Base-by-base conservation (phyloP, 2,888 invertebrate species). In the Chelonus formosanus region DNA sequence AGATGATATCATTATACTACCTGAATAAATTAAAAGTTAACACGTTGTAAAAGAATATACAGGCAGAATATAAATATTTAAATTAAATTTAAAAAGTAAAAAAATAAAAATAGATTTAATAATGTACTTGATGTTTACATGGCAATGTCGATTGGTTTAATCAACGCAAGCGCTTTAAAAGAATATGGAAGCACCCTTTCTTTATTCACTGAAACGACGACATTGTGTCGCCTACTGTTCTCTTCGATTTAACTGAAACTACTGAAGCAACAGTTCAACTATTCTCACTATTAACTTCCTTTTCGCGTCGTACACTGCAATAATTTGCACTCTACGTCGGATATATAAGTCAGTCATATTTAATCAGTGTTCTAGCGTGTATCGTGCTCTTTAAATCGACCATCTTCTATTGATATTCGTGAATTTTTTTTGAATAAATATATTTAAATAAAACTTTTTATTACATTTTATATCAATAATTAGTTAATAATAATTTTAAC, bases 111-210 rank as follows among this genome's bases (percentile, higher is more conserved):
- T 6, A 4, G 32, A 53, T 5, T 3, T 6, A 5, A 53, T 61
- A 53, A 52, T 52, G 61, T 52, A 44, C 10, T 52, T 40, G 32
- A 61, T 31, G 34, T 66, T 54, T 35, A 43, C 50, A 55, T 63
- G 63, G 50, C 34, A 60, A 43, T 56, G 64, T 67, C 64, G 67
- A 67, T 71, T 69, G 69, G 71, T 64, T 67, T 52, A 31, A 52
- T 48, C 61, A 63, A 71, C 71, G 71, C 71, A 71, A 71, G 71
- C 71, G 71, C 71, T 65, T 62, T 70, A 57, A 60, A 32, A 34
- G n/a, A 10, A 47, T 58, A 54, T 65, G 65, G 3, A 36, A 63
- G 62, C 67, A 58, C 68, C 67, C 63, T 68, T 68, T 65, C 68
- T 67, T 63, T 67, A 61, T 43, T 59, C 47, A 52, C 59, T 40